A percentile compares a stretch with the other conserved stretches of the same genome.
These are phyloP conservation scores for Zingel zingel DNA, from an alignment of 2,113 vertebrate species.

Conservation along the genomic window DNA sequence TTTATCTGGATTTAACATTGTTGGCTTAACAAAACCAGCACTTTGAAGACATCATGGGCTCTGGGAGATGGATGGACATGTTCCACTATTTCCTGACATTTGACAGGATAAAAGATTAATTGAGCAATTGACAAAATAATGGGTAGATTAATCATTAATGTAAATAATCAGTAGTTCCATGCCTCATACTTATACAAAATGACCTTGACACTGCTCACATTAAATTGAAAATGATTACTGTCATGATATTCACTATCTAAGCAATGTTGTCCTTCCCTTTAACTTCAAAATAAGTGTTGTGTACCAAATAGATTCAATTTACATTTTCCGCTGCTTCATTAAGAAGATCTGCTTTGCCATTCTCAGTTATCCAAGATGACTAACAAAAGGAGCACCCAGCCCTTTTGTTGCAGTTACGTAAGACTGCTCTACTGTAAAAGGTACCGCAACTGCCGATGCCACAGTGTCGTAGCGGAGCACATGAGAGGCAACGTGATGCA, in stretches of 20 bases:
- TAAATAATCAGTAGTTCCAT: constrained; percentile 12
- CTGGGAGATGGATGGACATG: neutral
- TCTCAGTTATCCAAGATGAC: constrained; percentile 64
- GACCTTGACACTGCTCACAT: constrained; percentile 13
- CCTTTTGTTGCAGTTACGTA: constrained; percentile 56
- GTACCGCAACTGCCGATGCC: neutral
- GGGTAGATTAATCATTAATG: constrained; percentile 19
- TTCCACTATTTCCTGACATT: neutral
- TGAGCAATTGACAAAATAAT: constrained; percentile 20
- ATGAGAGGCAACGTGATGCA: constrained; percentile 51
- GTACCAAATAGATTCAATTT: neutral
- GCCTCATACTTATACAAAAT: neutral
- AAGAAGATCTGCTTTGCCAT: constrained; percentile 53
- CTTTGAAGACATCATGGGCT: neutral
- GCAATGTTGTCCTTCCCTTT: neutral
- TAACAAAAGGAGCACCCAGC: constrained; percentile 36
- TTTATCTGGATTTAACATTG: neutral
- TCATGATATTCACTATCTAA: neutral
- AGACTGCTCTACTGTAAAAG: constrained; percentile 55
- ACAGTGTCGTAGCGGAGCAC: constrained; percentile 15
- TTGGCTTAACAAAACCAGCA: neutral
- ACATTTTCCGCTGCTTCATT: constrained; percentile 38
- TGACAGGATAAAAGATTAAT: constrained; percentile 21
- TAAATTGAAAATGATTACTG: constrained; percentile 1
- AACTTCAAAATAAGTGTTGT: neutral